Evolutionary conservation across 2,797 vertebrate genomes (phyloP).

Genomic region (Protosalanx chinensis): DNA sequence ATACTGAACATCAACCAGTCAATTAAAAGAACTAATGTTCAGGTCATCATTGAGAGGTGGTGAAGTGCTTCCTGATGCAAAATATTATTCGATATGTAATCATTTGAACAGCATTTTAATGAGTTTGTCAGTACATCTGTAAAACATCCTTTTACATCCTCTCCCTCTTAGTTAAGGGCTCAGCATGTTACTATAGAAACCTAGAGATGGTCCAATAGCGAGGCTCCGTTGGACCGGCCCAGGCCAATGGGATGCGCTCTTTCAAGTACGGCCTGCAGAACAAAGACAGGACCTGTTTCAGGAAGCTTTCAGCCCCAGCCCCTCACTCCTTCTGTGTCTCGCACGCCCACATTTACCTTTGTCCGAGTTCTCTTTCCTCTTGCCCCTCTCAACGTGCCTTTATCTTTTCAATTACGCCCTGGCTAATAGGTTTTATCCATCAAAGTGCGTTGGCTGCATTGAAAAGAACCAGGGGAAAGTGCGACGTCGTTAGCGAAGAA

Average conservation of each 20-base stretch:
- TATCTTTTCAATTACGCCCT: conserved; percentile 10
- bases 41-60: too few relatives aligned
- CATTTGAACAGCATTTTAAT: neutral
- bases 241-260: neutral
- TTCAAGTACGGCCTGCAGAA: neutral
- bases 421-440: conserved; percentile 14
- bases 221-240: neutral
- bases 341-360: neutral
- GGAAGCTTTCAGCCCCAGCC: conserved; percentile 32
- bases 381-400: neutral
- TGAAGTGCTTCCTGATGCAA: neutral
- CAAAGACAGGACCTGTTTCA: neutral
- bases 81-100: neutral
- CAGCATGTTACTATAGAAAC: conserved; percentile 1
- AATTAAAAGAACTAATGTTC: neutral
- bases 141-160: neutral
- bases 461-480: neutral
- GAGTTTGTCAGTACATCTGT: neutral
- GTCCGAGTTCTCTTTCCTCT: neutral
- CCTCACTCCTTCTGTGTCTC: conserved; percentile 8
- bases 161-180: neutral
- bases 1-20: neutral
- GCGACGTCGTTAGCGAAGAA: neutral
- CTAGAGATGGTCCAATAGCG: neutral
- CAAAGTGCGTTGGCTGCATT: neutral